Conservation (phyloP, 2,113 vertebrate species). For the Columba livia region DNA sequence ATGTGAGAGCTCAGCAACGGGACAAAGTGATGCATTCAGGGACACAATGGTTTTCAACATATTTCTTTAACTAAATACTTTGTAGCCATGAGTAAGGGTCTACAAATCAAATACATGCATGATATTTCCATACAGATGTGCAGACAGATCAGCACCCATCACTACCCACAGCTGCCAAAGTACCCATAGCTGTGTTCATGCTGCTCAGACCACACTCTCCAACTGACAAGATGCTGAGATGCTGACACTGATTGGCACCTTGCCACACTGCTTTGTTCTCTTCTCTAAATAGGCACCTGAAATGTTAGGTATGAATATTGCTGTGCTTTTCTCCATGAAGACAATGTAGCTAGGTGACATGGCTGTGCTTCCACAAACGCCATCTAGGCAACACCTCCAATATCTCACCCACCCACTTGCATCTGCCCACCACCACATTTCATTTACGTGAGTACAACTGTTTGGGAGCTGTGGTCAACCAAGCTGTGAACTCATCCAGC, state of each 20-base stretch:
- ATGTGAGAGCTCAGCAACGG: neutral
- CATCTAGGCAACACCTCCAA: neutral
- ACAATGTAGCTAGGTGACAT: accelerated
- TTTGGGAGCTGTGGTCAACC: neutral
- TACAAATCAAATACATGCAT: neutral
- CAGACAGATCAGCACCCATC: neutral
- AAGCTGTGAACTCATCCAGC: neutral
- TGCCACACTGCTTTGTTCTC: neutral
- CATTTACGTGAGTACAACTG: accelerated
- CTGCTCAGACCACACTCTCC: neutral
- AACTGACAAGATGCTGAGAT: neutral
- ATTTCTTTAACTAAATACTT: neutral
- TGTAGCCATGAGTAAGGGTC: neutral
- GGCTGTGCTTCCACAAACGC: neutral
- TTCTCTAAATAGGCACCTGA: neutral
- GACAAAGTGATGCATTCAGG: neutral
- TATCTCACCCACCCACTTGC: accelerated
- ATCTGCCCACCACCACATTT: neutral
- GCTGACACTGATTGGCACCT: neutral
- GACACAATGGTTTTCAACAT: accelerated
- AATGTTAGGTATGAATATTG: neutral
- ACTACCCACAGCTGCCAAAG: neutral
- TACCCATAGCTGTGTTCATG: neutral
- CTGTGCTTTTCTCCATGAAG: neutral
- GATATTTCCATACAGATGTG: neutral